These are phyloP conservation scores for Netelia inedita DNA, from an alignment of 2,888 invertebrate species.

Conservation along the genomic window DNA sequence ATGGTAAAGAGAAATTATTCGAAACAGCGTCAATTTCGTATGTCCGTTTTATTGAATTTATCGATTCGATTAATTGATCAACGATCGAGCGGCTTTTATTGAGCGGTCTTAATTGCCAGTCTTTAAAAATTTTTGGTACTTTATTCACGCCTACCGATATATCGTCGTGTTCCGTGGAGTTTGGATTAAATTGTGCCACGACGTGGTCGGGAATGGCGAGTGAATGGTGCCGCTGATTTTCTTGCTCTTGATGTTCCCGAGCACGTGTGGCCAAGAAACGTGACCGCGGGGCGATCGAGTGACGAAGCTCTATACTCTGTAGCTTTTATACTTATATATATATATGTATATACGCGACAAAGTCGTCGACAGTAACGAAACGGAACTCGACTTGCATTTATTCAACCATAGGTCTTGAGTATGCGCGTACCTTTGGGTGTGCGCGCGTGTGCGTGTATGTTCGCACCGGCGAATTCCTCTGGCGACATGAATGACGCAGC, in stretches of 20 bases:
- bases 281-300: slow-evolving; percentile 64
- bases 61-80: no score
- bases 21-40: no score
- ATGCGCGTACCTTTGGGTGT: neutral
- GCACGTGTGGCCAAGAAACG: slow-evolving; percentile 67
- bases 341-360: slow-evolving; percentile 23
- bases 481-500: slow-evolving; percentile 47
- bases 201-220: slow-evolving; percentile 46
- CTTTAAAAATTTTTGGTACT: neutral
- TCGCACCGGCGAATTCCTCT: slow-evolving; percentile 32
- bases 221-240: slow-evolving; percentile 58
- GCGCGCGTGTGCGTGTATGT: slow-evolving; percentile 1
- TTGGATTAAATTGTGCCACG: slow-evolving; percentile 46
- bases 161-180: neutral
- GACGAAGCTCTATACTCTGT: slow-evolving; percentile 49
- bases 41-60: no score
- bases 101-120: no score
- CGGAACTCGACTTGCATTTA: slow-evolving; percentile 52
- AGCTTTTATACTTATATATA: neutral
- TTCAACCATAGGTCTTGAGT: neutral
- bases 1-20: no score
- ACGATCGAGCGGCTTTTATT: no score
- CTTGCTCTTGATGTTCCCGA: slow-evolving; percentile 40
- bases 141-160: neutral
- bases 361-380: slow-evolving; percentile 50